Evolutionary conservation across 2,888 invertebrate genomes (phyloP), one percentile per base, ranked within the genome.

Genomic region (Tuta absoluta): DNA sequence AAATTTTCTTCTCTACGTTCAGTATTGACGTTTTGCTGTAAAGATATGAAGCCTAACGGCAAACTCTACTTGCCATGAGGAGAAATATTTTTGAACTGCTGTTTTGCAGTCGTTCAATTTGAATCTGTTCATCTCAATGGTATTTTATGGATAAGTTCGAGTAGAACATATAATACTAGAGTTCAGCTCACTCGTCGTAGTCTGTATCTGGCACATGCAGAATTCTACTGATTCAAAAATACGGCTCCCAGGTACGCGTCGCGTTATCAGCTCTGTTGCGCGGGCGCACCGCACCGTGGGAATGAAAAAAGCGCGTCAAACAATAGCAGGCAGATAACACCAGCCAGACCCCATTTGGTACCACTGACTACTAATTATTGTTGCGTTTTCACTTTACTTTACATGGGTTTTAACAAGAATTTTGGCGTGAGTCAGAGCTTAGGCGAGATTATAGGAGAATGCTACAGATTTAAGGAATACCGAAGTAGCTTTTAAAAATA

Each of bases 251-350:
- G 81, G 83, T 82, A 84, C 69, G 66, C 73, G 79, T 80, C 81
- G 21, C 12, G 56, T 89, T 91, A 91, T 91, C 91, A 88, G 84
- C 72, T 24, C 11, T 12, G 56, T 68, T 66, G 66, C 58, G 65
- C 75, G 73, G 71, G 76, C 80, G 72, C 69, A 86, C 83, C 80
- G 72, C 69, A 86, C 83, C 91, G 91, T 91, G 91, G 91, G 91
- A 91, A 90, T 86, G 80, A 90, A 88, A 86, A 85, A 87, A 84
- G 81, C 86, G 83, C 83, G 88, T 91, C 89, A 89, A 91, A 91
- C 91, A 91, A 91, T 91, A 84, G 87, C 81, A 73, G 63, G 67
- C 74, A 91, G 91, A 91, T 91, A 91, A 91, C 84, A 85, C 71
- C 82, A 78, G 79, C 82, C 87, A 85, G 86, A 84, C 84, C 84